A percentile compares a stretch with the other conserved stretches of the same genome.
Evolutionary conservation across 2,797 vertebrate genomes (phyloP).

Genomic region (Sebastes reedi): DNA sequence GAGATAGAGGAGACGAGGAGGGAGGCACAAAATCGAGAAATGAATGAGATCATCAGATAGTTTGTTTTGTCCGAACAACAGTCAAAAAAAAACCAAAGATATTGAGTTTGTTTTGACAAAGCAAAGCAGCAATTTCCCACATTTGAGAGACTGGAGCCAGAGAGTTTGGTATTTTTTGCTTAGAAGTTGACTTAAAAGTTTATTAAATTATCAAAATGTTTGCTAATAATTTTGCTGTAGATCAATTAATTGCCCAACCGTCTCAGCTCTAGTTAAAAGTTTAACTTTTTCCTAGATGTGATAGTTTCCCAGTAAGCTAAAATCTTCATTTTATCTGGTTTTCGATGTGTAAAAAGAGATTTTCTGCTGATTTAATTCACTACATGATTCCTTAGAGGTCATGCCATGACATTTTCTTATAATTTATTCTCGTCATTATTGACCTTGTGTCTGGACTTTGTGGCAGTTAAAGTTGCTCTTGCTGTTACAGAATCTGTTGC

Average conservation of each 20-base stretch:
- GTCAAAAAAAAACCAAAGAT: rapidly evolving
- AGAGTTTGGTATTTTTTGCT: neutral
- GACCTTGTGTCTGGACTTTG: neutral
- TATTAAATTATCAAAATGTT: neutral
- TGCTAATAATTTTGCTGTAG: neutral
- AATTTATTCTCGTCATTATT: neutral
- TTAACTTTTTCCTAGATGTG: neutral
- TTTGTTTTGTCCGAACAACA: neutral
- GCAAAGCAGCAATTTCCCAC: neutral
- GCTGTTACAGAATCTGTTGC: neutral
- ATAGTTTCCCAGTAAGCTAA: too few relatives aligned
- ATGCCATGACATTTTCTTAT: neutral
- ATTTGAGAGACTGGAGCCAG: neutral
- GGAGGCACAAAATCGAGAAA: too few relatives aligned
- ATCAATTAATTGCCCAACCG: neutral
- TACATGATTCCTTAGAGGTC: neutral
- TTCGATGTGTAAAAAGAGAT: neutral
- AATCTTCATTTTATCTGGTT: too few relatives aligned
- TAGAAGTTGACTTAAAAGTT: neutral
- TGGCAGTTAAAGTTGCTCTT: neutral
- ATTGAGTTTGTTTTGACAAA: neutral
- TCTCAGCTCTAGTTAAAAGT: neutral
- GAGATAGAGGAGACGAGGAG: too few relatives aligned
- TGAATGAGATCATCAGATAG: neutral
- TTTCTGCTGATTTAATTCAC: neutral